Percentiles rank a stretch among this genome's conserved stretches.
Conservation (phyloP, 2,888 invertebrate genomes). For the Hypsopygia costalis region DNA sequence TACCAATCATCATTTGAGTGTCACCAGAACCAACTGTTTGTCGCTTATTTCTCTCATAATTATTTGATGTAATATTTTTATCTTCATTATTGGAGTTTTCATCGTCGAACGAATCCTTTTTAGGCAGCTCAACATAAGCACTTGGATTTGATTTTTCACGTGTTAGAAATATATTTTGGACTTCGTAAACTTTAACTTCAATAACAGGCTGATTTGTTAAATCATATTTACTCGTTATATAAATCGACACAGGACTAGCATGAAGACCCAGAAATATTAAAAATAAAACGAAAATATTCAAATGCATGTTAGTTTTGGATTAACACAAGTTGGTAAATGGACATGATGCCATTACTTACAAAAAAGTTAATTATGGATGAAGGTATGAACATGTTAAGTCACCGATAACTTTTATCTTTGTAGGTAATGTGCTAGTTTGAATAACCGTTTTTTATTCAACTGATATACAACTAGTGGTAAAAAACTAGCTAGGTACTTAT, state of each 20-base stretch:
- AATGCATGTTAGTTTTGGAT: neutral
- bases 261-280: neutral
- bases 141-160: neutral
- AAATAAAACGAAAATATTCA: neutral
- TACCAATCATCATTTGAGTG: constrained; percentile 37
- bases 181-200: constrained; percentile 4
- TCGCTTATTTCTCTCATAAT: neutral
- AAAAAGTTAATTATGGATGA: no score
- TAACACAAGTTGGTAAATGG: neutral
- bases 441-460: no score
- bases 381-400: no score
- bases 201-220: neutral
- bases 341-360: no score
- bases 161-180: constrained; percentile 1
- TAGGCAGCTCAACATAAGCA: neutral
- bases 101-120: neutral
- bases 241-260: constrained; percentile 1
- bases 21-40: constrained; percentile 2
- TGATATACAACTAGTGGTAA: no score
- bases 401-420: constrained; percentile 4
- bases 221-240: constrained; percentile 1
- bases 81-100: neutral
- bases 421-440: neutral
- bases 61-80: neutral
- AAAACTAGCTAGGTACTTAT: no score